Percentiles rank a stretch among this genome's conserved stretches.
Conservation (phyloP, 2,797 vertebrate species). For the Ctenopoma multispine region DNA sequence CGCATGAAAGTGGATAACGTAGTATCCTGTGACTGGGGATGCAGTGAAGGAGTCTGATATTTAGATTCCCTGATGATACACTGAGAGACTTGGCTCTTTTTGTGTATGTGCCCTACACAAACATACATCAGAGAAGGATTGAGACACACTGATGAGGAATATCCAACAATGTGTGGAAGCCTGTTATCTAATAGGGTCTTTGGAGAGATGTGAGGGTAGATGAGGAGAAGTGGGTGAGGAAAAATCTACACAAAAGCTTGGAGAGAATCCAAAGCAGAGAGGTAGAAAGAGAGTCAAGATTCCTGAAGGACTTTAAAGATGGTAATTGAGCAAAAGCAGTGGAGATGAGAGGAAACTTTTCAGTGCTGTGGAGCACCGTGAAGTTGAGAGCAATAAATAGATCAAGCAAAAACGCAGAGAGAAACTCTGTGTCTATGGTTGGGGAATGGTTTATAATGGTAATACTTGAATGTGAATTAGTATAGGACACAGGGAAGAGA, state of each 20-base stretch:
- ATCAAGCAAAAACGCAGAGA: slow-evolving; percentile 1
- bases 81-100: slow-evolving; percentile 54
- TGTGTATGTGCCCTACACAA: slow-evolving; percentile 66
- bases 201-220: slow-evolving; percentile 51
- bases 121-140: slow-evolving; percentile 69
- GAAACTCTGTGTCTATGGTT: neutral
- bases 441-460: neutral
- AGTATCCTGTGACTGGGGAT: slow-evolving; percentile 70
- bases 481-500: neutral
- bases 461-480: neutral
- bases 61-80: slow-evolving; percentile 77
- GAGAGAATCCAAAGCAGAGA: slow-evolving; percentile 32
- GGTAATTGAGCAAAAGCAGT: slow-evolving; percentile 56
- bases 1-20: slow-evolving; percentile 78
- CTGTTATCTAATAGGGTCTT: slow-evolving; percentile 68
- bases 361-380: slow-evolving; percentile 28
- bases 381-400: slow-evolving; percentile 32
- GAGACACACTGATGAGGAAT: slow-evolving; percentile 67
- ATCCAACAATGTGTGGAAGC: slow-evolving; percentile 63
- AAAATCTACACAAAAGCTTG: slow-evolving; percentile 57
- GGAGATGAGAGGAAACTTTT: slow-evolving; percentile 56
- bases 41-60: slow-evolving; percentile 73
- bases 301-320: slow-evolving; percentile 62
- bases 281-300: slow-evolving; percentile 40
- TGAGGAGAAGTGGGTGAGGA: slow-evolving; percentile 31